Evolutionary conservation across 2,113 vertebrate species (phyloP), one percentile per base, ranked within the genome.

Genomic region (Pterocles gutturalis): DNA sequence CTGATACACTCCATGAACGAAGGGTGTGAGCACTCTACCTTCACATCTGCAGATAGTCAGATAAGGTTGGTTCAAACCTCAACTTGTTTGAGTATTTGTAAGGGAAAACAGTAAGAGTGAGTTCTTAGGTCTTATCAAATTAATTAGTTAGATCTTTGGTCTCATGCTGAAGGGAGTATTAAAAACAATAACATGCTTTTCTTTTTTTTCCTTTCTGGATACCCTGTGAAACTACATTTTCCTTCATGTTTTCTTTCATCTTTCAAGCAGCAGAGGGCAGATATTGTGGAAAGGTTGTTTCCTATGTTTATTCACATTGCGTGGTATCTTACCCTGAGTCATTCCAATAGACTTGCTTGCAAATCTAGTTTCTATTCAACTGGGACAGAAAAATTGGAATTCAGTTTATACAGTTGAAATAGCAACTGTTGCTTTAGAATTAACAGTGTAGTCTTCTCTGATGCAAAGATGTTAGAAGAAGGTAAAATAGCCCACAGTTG

Each of bases 291-390:
- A 65, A 45, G 13, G 10, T 60, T 87, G 15, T 77, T 72, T 22
- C 18, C 31, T 61, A 2, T 51, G 24, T 62, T 54, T 73, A 25
- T 64, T 76, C 21, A 55, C 0, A 0, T 54, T 79, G n/a, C 0
- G 0, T 53, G 24, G 29, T 76, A 36, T 46, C 21, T 93, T 79
- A 89, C 14, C 1, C 7, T 25, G 34, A 60, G 70, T 77, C 17
- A 54, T 92, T 96, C 71, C 21, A 62, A 24, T 17, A 45, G 26
- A 41, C 34, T 79, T 84, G 17, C n/a, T 87, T 88, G 48, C 15
- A 90, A 93, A 88, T 72, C 29, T 83, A 20, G 9, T 69, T 90
- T 88, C 20, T 77, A 38, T 1, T 83, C 15, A 58, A 10, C 49
- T 83, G 70, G 55, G 33, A 55, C 16, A 48, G 55, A 80, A 94